Evolutionary conservation across 2,888 invertebrate genomes (phyloP).

Genomic region (Mesopsocus fuscifrons): DNA sequence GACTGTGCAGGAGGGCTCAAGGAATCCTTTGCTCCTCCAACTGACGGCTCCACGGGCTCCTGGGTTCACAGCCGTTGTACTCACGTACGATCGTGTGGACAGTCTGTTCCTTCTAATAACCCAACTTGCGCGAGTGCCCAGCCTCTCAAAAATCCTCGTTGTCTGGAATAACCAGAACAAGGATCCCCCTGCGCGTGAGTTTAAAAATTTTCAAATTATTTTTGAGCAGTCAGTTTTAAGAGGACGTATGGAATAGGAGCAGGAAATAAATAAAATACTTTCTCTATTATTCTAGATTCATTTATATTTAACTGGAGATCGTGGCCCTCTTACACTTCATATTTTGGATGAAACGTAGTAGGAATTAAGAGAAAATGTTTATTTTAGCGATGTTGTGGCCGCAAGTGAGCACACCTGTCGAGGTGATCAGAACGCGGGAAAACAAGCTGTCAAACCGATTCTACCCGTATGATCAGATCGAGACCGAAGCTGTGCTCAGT

Average conservation of each 20-base stretch:
- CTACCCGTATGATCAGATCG: constrained; percentile 88
- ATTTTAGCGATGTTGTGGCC: constrained; percentile 70
- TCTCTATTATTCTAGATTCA: too few relatives aligned
- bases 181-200: constrained; percentile 68
- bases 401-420: constrained; percentile 68
- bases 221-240: too few relatives aligned
- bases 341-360: too few relatives aligned
- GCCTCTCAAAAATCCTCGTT: constrained; percentile 77
- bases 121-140: constrained; percentile 71
- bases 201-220: too few relatives aligned
- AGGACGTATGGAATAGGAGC: too few relatives aligned
- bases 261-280: too few relatives aligned
- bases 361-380: too few relatives aligned
- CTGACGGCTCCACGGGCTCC: constrained; percentile 65
- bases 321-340: too few relatives aligned
- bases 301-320: too few relatives aligned
- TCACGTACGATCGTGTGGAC: constrained; percentile 83
- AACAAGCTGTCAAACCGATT: constrained; percentile 92
- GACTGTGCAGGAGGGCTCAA: background rate
- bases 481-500: constrained; percentile 88
- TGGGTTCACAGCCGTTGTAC: constrained; percentile 90
- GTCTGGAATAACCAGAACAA: constrained; percentile 94
- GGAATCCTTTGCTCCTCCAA: constrained; percentile 58
- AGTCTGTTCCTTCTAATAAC: constrained; percentile 72
- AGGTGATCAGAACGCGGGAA: constrained; percentile 74